Evolutionary conservation across 2,113 vertebrate species (phyloP).

Genomic region (Oreochromis aureus): DNA sequence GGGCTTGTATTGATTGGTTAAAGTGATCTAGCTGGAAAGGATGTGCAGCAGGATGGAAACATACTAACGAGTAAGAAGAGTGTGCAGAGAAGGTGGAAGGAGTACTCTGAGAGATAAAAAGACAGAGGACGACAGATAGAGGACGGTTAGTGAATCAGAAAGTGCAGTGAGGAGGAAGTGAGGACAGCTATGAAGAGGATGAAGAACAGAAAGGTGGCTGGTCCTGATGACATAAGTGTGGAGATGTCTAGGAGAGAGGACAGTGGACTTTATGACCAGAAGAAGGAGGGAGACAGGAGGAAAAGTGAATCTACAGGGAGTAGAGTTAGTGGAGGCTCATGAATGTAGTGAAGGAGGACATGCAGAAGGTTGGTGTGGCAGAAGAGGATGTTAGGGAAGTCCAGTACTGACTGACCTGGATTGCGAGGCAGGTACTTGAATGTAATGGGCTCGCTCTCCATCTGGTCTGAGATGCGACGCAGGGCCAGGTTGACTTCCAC

Average conservation of each 20-base stretch:
- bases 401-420: slow-evolving; percentile 63
- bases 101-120: neutral
- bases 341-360: neutral
- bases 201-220: fast-evolving
- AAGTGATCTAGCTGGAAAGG: neutral
- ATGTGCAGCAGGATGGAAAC: neutral
- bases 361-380: neutral
- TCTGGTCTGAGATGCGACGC: slow-evolving; percentile 82
- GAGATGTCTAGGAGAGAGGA: neutral
- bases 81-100: fast-evolving
- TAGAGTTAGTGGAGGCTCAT: neutral
- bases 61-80: neutral
- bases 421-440: slow-evolving; percentile 83
- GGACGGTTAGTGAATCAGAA: neutral
- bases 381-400: neutral
- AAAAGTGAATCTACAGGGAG: neutral
- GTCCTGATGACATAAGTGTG: neutral
- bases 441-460: slow-evolving; percentile 80
- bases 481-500: slow-evolving; percentile 77
- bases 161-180: neutral
- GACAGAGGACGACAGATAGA: neutral
- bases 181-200: neutral
- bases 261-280: neutral
- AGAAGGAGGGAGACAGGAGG: fast-evolving
- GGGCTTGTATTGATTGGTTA: neutral